Base-by-base conservation (phyloP, 2,113 vertebrate species). In the Burhinus bistriatus region DNA sequence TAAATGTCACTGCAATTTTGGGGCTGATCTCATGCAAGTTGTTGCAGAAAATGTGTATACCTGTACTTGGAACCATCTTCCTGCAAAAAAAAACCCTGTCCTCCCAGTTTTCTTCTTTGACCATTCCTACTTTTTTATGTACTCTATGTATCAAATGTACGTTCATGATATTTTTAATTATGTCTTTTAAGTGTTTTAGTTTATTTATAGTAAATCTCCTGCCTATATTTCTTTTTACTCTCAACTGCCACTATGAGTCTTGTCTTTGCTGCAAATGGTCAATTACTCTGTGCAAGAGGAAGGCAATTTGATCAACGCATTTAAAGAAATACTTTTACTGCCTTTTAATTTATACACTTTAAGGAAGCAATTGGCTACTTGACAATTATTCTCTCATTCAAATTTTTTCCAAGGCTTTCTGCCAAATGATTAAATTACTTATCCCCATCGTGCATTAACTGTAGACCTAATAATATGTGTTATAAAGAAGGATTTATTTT, bases 401-500 rank as follows among this genome's bases (percentile, higher is more conserved):
- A 64, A 94, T 96, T 97, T 98, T 95, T 97, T 81, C 86, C 94
- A 95, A 96, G 86, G 88, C 93, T 88, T 96, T 97, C 86, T 93
- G 92, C 94, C 83, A 96, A 97, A 97, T 96, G 96, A 97, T 98
- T 98, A 98, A 97, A 97, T 98, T 97, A 97, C 89, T 91, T 97
- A 97, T 97, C 93, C 96, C 97, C 93, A 80, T 87, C 47, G 15
- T 95, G 94, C 95, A 94, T 88, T 97, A 98, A 91, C 93, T 96
- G 88, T 97, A 91, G 92, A 78, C 96, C 98, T 98, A 98, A 97
- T 98, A 98, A 94, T 97, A 93, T 97, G 91, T 98, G 86, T 97
- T 96, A 96, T 97, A 95, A 97, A 95, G 94, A 87, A 95, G 97
- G 93, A 96, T 98, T 98, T 98, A 88, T 97, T 98, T 97, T 98